phyloP scores from a whole-genome alignment of 37 sponge, comb jelly and placozoan species.

The Hexactinellida sp. region DNA sequence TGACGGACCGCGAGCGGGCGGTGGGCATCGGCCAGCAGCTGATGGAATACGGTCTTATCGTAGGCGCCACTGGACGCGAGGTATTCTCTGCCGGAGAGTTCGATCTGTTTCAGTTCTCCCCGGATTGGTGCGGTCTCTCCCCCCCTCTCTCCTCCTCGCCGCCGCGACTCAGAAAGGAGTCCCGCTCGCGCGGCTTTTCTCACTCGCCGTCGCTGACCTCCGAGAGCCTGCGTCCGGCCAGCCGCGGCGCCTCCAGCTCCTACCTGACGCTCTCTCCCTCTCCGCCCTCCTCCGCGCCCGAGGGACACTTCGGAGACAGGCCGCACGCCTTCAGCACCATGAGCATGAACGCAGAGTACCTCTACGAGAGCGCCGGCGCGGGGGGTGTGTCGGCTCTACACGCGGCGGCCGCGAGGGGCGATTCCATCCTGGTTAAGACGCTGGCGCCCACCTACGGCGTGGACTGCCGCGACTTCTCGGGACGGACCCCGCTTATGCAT shows the following conservation, averaged over 20 bases:
- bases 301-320: not conserved
- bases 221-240: not conserved
- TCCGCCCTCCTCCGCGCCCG: not conserved
- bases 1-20: conserved; percentile 23
- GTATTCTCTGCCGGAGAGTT: not conserved
- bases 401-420: conserved; percentile 24
- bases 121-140: not conserved
- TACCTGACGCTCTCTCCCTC: not conserved
- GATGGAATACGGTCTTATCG: conserved; percentile 8
- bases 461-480: conserved; percentile 35
- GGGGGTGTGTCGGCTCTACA: not conserved
- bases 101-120: conserved; percentile 1
- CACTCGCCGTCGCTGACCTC: not conserved
- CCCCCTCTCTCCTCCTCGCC: not conserved
- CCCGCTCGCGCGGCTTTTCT: not conserved
- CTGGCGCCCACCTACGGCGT: conserved; percentile 26
- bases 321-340: not conserved
- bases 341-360: conserved; percentile 2
- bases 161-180: not conserved
- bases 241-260: not conserved
- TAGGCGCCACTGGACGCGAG: not conserved
- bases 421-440: conserved; percentile 17
- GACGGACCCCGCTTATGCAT: conserved; percentile 68
- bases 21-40: conserved; percentile 19
- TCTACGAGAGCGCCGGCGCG: not conserved